Conservation (phyloP, 2,113 vertebrate genomes). For the Cnemophilus loriae region DNA sequence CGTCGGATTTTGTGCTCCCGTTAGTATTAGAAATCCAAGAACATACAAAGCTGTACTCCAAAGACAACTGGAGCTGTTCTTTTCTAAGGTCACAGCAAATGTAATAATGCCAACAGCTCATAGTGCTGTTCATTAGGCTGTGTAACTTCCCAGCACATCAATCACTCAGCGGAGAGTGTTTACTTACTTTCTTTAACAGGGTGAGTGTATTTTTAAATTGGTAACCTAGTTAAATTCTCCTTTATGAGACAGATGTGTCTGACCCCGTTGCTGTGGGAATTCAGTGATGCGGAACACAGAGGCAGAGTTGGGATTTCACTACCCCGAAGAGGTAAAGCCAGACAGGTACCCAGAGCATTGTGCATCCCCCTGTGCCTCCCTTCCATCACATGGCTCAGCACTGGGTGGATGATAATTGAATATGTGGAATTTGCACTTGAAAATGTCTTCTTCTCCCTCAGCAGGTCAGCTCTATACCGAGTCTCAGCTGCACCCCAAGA, state of each 20-base stretch:
- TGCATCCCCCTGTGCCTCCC: neutral
- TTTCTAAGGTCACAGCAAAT: constrained; percentile 54
- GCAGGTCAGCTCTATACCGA: neutral
- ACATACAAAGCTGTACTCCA: neutral
- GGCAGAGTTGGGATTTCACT: neutral
- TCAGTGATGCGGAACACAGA: neutral
- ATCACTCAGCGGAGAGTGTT: neutral
- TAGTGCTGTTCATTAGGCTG: constrained; percentile 16
- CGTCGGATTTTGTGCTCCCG: neutral
- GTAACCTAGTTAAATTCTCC: neutral
- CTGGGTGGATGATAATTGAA: neutral
- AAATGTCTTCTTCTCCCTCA: neutral
- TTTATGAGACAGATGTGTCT: neutral
- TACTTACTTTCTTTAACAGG: neutral
- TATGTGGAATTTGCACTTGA: neutral
- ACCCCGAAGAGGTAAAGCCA: neutral
- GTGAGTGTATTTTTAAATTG: neutral
- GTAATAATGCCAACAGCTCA: constrained; percentile 31
- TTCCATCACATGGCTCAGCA: neutral
- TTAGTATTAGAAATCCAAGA: constrained; percentile 48
- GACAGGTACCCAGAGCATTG: neutral
- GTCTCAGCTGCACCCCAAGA: neutral
- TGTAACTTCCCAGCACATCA: neutral
- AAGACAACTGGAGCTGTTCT: neutral
- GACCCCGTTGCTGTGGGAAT: neutral